Conservation (phyloP, 2,113 vertebrate species). For the Pithys albifrons region DNA sequence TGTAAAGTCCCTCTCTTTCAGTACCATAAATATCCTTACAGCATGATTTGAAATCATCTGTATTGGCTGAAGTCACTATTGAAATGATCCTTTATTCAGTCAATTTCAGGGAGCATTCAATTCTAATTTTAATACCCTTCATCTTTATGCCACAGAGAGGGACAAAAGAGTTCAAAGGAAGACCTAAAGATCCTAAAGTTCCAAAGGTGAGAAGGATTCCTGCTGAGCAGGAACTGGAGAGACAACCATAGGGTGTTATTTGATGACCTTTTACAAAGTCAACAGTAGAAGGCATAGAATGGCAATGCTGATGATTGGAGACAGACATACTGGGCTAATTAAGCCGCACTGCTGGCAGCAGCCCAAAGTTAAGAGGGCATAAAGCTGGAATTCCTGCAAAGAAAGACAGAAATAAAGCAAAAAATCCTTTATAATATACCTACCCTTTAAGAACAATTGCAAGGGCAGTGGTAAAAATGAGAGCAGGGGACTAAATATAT, state of each 20-base stretch:
- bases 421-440: neutral
- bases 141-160: neutral
- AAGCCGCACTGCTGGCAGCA: neutral
- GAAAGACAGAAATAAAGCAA: neutral
- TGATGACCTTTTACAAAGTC: neutral
- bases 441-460: neutral
- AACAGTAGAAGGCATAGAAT: neutral
- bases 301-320: neutral
- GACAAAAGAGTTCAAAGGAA: neutral
- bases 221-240: neutral
- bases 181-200: neutral
- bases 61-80: neutral
- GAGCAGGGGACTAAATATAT: neutral
- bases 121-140: neutral
- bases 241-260: neutral
- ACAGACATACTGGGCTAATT: neutral
- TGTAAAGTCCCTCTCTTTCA: neutral
- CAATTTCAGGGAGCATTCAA: neutral
- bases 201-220: neutral
- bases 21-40: neutral
- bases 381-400: neutral
- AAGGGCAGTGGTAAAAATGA: neutral
- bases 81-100: neutral
- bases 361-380: neutral
- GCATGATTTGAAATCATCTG: neutral